Evolutionary conservation across 1,140 invertebrate species (phyloP).

Genomic region (Ephestia elutella): DNA sequence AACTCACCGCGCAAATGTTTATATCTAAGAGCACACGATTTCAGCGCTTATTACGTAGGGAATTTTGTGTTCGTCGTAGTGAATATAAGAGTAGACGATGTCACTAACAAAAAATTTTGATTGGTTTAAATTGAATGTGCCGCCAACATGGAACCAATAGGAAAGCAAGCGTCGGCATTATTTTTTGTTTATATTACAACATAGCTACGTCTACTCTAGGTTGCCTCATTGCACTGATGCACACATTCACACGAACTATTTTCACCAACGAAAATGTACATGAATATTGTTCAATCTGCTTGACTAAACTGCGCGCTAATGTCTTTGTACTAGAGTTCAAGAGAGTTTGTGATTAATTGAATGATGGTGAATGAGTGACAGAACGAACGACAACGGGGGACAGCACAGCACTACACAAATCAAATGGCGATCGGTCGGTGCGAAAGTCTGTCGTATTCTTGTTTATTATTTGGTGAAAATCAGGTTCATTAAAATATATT

Average conservation of each 20-base stretch:
- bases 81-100: constrained; percentile 52
- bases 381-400: neutral
- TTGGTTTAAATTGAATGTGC: constrained; percentile 59
- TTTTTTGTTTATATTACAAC: constrained; percentile 68
- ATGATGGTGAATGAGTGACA: constrained; percentile 1
- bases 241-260: constrained; percentile 40
- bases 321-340: neutral
- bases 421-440: constrained; percentile 16
- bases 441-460: constrained; percentile 27
- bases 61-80: constrained; percentile 60
- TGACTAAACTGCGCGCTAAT: neutral
- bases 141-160: constrained; percentile 55
- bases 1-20: constrained; percentile 65
- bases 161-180: constrained; percentile 49
- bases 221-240: constrained; percentile 45
- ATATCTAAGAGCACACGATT: constrained; percentile 66
- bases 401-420: constrained; percentile 5
- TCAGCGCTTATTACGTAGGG: constrained; percentile 72
- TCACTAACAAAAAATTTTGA: constrained; percentile 44
- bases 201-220: constrained; percentile 31
- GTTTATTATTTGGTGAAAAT: constrained; percentile 6
- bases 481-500: neutral
- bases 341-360: neutral
- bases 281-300: neutral
- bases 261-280: constrained; percentile 12